Evolutionary conservation across 2,113 vertebrate species (phyloP).

Genomic region (Columbina picui): DNA sequence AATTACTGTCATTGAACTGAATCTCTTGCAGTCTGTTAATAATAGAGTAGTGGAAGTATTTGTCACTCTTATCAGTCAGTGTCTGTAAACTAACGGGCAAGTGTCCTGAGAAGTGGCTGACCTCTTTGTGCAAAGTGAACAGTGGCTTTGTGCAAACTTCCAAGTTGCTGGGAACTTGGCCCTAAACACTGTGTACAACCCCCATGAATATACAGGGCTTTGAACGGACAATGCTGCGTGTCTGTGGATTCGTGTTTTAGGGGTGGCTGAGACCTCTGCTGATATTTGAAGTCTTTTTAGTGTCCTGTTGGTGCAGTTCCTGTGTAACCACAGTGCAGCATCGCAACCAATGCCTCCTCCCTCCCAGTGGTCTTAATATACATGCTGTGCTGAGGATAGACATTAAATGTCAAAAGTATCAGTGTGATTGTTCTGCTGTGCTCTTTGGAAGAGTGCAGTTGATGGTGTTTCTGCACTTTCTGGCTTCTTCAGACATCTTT

Average conservation of each 20-base stretch:
- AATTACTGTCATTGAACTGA: background rate
- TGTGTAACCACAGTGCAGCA: fast-evolving
- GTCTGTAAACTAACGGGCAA: background rate
- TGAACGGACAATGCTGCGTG: background rate
- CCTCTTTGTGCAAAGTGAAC: background rate
- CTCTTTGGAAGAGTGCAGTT: background rate
- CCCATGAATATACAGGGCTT: background rate
- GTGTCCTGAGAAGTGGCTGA: background rate
- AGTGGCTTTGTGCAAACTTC: background rate
- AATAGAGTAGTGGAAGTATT: background rate
- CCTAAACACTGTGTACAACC: background rate
- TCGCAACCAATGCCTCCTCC: background rate
- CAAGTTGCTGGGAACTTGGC: background rate
- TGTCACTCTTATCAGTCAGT: background rate
- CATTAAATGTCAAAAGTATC: slow-evolving; percentile 64
- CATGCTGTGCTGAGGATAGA: background rate
- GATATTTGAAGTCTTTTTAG: background rate
- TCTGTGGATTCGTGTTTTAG: background rate
- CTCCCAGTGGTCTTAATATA: slow-evolving; percentile 6
- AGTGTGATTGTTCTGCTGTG: background rate
- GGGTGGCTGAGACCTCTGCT: background rate
- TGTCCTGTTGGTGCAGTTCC: background rate
- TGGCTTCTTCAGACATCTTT: background rate
- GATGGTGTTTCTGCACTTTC: background rate
- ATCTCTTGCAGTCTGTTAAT: background rate